Conservation (phyloP, 2,113 vertebrate species). For the Cottus gobio region DNA sequence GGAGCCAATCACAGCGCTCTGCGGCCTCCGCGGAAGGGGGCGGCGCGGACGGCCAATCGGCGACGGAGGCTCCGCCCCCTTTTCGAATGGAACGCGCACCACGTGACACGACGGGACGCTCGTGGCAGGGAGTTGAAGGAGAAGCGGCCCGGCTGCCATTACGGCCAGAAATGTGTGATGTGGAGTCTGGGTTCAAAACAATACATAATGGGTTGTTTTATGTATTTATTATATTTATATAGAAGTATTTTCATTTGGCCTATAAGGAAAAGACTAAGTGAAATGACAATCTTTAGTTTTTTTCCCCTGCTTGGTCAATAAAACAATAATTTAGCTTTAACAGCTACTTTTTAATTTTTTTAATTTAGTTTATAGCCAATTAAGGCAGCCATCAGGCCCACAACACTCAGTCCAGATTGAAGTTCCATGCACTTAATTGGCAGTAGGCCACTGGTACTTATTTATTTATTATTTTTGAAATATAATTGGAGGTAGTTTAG, state of each 20-base stretch:
- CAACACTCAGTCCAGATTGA: not conserved
- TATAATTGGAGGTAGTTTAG: not conserved
- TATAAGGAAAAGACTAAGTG: too few relatives aligned
- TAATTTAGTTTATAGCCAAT: not conserved
- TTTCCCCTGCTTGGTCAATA: not conserved
- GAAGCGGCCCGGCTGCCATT: not conserved
- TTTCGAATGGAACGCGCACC: not conserved
- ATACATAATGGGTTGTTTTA: not conserved
- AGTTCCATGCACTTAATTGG: not conserved
- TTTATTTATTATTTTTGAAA: not conserved
- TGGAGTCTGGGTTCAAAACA: not conserved
- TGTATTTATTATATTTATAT: too few relatives aligned
- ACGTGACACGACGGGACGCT: slow-evolving; percentile 44
- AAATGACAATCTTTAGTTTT: not conserved
- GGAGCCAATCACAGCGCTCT: slow-evolving; percentile 84
- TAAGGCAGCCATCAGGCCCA: not conserved
- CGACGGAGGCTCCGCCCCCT: slow-evolving; percentile 40
- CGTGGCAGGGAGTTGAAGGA: slow-evolving; percentile 32
- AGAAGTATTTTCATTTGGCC: not conserved
- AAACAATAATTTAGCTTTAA: not conserved
- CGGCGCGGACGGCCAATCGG: slow-evolving; percentile 77
- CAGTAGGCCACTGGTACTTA: not conserved
- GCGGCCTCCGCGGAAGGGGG: slow-evolving; percentile 58
- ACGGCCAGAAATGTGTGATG: not conserved
- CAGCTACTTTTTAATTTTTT: too few relatives aligned